Evolutionary conservation across 2,797 vertebrate genomes (phyloP).

Genomic region (Okamejei kenojei): DNA sequence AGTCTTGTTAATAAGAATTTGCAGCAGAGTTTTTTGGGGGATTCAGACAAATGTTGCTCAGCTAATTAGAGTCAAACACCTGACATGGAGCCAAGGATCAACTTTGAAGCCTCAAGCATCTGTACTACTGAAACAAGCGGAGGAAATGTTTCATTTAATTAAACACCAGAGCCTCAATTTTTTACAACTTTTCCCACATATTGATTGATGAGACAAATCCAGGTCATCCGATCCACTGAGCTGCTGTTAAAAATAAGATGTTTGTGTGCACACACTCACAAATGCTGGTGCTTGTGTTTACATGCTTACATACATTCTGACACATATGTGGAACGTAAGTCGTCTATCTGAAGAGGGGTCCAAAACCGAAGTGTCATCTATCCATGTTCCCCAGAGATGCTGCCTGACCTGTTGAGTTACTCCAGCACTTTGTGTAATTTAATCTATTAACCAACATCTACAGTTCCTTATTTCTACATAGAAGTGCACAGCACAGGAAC

Average conservation of each 20-base stretch:
- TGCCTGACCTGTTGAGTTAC: too few relatives aligned
- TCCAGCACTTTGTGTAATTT: too few relatives aligned
- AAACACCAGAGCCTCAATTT: background rate
- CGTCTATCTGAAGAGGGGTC: too few relatives aligned
- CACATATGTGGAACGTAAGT: too few relatives aligned
- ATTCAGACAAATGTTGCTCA: background rate
- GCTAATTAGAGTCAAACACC: background rate
- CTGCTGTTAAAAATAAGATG: background rate
- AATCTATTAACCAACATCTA: too few relatives aligned
- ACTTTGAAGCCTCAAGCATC: background rate
- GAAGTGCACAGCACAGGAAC: too few relatives aligned
- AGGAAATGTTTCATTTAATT: background rate
- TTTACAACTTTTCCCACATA: background rate
- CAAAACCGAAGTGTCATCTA: too few relatives aligned
- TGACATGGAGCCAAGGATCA: background rate
- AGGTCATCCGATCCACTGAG: background rate
- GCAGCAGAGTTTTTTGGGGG: background rate
- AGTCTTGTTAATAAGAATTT: background rate
- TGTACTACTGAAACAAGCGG: background rate
- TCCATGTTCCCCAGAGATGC: too few relatives aligned
- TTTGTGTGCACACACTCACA: background rate
- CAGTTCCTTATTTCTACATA: too few relatives aligned
- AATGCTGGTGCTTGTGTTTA: too few relatives aligned
- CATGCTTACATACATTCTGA: too few relatives aligned
- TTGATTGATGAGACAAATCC: background rate